Base-by-base conservation (phyloP, 2,797 vertebrate species). In the Falco cherrug region DNA sequence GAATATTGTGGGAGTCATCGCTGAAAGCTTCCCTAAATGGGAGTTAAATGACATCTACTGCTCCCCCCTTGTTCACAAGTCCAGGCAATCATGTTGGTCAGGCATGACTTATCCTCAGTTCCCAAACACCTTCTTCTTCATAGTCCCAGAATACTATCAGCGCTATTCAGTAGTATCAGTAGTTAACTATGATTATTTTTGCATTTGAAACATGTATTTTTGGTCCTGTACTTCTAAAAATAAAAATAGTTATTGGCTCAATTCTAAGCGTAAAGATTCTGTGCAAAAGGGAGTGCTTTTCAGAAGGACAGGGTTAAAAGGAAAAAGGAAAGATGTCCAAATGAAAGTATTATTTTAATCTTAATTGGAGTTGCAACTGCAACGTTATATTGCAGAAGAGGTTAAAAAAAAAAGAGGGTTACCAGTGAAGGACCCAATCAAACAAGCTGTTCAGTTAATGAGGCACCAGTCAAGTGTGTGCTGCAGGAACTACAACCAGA, bases 301-400 rank as follows among this genome's bases (percentile, higher is more conserved):
- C 37, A 56, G 59, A 39, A 93, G 63, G 77, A 70, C 63, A 91
- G 21, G n/a, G 64, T 77, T 60, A 87, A 76, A 78, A 91, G 47
- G 37, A 76, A 84, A 83, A 90, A 73, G 41, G 68, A 48, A 85
- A 78, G 28, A 41, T 43, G 29, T 50, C 45, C 77, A 76, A 91
- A 93, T 50, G 31, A 90, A 96, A 94, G 57, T 2, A 0, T 60
- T 85, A 68, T 77, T 91, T 89, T 71, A 45, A 94, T 92, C 63
- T 74, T 93, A 87, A 90, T 3, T 91, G 54, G 63, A 91, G 71
- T 61, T 97, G 64, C 37, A 84, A 80, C 41, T 85, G 56, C 45
- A 90, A 37, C 8, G 39, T 68, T 68, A 8, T 6, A 43, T 6
- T 8, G 21, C 53, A 89, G 50, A 88, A 86, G 39, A 77, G 39